phyloP scores from a whole-genome alignment of 2,797 vertebrate species.

The Sylvia borin region DNA sequence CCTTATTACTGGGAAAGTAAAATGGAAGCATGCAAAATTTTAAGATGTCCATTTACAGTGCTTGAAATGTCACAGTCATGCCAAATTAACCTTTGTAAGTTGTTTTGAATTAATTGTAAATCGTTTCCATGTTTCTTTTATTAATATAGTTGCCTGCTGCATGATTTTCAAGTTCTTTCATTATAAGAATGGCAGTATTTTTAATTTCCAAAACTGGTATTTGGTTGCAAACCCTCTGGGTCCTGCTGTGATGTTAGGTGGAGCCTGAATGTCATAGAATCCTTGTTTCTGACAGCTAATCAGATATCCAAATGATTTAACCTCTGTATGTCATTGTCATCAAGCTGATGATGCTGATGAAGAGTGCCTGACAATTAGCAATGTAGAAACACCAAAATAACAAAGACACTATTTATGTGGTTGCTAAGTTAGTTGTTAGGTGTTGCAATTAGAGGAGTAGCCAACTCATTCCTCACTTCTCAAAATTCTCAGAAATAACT shows the following conservation, averaged over 20 bases:
- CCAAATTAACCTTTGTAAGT: conserved; percentile 5
- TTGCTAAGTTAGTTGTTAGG: conserved; percentile 36
- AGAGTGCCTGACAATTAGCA: conserved; percentile 45
- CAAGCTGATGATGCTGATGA: conserved; percentile 60
- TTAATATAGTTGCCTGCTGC: not conserved
- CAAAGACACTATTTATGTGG: conserved; percentile 26
- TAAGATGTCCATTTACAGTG: not conserved
- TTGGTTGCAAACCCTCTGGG: conserved; percentile 12
- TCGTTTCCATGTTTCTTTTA: not conserved
- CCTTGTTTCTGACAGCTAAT: conserved; percentile 28
- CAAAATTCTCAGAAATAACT: not conserved
- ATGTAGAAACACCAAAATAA: conserved; percentile 51
- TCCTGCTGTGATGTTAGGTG: conserved; percentile 31
- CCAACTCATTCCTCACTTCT: not conserved
- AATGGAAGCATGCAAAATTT: not conserved
- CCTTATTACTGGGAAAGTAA: not conserved
- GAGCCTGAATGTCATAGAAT: conserved; percentile 52
- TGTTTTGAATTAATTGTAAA: not conserved
- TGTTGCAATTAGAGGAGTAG: not conserved
- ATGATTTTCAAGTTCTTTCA: conserved; percentile 22
- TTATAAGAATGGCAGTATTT: not conserved
- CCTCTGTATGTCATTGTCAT: conserved; percentile 61
- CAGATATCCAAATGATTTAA: conserved; percentile 49
- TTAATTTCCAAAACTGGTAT: not conserved
- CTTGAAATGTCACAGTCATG: not conserved